Percentiles rank a stretch among this genome's conserved stretches.
These are phyloP conservation scores for Ptychobarbus kaznakovi DNA, from an alignment of 2,797 vertebrate genomes.

Conservation along the genomic window DNA sequence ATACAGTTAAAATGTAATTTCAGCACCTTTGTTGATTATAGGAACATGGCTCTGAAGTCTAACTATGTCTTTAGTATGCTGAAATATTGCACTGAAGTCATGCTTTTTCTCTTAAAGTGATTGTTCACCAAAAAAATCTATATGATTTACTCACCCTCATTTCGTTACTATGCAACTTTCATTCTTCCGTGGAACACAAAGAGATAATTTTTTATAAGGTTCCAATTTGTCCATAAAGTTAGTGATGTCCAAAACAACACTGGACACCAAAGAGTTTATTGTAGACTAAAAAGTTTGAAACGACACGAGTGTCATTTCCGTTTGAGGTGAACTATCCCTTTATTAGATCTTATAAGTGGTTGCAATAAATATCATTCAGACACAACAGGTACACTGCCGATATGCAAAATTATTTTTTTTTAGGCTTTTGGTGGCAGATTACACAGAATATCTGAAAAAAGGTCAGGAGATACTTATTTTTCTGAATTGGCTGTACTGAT, in stretches of 20 bases:
- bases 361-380: neutral
- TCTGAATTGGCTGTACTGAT: conserved; percentile 2
- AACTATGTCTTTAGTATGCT: neutral
- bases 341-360: neutral
- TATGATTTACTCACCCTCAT: neutral
- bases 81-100: neutral
- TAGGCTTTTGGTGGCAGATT: neutral
- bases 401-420: neutral
- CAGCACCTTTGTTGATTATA: neutral
- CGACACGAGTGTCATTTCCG: neutral
- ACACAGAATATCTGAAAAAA: neutral
- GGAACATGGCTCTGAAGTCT: neutral
- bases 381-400: neutral
- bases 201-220: too few species aligned
- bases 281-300: neutral
- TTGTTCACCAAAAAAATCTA: neutral
- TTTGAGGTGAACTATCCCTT: neutral
- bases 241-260: neutral
- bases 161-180: neutral
- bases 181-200: neutral
- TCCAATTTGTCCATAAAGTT: neutral
- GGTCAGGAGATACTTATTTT: neutral
- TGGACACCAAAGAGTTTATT: neutral
- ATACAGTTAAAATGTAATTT: neutral
- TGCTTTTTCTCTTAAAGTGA: neutral